phyloP scores from a whole-genome alignment of 2,888 invertebrate species.

The Thera britannica region DNA sequence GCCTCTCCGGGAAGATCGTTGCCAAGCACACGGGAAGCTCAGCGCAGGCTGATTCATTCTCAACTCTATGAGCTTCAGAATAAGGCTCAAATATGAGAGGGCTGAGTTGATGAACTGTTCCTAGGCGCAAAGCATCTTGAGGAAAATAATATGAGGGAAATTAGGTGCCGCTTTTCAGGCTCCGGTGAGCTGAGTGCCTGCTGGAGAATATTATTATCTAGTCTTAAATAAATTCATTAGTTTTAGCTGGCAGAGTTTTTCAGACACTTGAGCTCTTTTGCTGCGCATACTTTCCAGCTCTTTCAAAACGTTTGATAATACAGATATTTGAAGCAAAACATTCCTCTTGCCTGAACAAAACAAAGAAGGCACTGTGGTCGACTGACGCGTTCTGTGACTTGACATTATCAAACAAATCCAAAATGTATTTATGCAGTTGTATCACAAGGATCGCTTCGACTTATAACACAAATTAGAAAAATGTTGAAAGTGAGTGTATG shows the following conservation, averaged over 20 bases:
- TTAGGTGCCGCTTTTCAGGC: conserved; percentile 12
- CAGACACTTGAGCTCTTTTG: too few relatives aligned
- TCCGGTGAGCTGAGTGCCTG: neutral
- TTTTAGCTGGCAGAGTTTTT: neutral
- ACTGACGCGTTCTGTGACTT: too few relatives aligned
- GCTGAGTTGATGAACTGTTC: conserved; percentile 16
- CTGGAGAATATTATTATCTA: neutral
- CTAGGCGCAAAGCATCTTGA: conserved; percentile 7
- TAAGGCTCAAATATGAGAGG: conserved; percentile 6
- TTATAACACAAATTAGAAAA: neutral
- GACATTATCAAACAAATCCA: too few relatives aligned
- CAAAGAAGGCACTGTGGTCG: too few relatives aligned
- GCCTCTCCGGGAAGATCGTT: conserved; percentile 11
- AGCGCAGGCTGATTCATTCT: conserved; percentile 16
- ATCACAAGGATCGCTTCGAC: too few relatives aligned
- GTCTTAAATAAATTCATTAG: neutral
- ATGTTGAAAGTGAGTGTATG: neutral
- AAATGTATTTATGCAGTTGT: too few relatives aligned
- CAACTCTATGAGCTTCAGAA: conserved; percentile 6
- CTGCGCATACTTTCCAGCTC: too few relatives aligned
- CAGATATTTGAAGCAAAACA: too few relatives aligned
- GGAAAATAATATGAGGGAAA: conserved; percentile 14
- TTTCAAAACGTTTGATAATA: too few relatives aligned
- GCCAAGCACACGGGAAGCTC: conserved; percentile 1
- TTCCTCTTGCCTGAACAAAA: too few relatives aligned